Conservation (phyloP, 64 coral and sea anemone species). For the Montipora capricornis region DNA sequence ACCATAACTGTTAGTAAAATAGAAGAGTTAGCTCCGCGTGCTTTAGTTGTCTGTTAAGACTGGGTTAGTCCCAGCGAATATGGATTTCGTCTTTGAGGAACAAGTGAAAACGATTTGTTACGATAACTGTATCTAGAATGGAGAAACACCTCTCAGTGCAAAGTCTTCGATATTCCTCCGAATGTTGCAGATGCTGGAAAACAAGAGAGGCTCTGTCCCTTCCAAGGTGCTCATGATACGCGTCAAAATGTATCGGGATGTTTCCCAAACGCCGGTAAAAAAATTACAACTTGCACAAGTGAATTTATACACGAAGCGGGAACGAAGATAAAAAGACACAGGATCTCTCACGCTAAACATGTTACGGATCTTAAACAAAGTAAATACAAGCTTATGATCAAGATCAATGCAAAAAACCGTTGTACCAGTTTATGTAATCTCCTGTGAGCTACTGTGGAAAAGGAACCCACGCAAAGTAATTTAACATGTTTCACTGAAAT, state of each 20-base stretch:
- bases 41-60: not conserved
- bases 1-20: not conserved
- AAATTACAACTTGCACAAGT: not conserved
- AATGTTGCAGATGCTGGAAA: not conserved
- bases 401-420: too few species aligned
- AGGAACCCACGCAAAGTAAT: too few species aligned
- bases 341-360: not conserved
- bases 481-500: too few species aligned
- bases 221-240: not conserved
- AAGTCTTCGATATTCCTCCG: not conserved
- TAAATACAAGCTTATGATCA: too few species aligned
- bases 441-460: too few species aligned
- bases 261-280: not conserved
- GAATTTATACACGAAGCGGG: not conserved
- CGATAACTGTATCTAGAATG: not conserved
- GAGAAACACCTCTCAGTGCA: not conserved
- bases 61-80: not conserved
- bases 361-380: too few species aligned
- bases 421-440: too few species aligned
- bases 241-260: not conserved
- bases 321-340: not conserved
- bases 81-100: not conserved
- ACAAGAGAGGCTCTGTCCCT: not conserved
- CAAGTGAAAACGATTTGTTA: not conserved
- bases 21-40: not conserved